These are phyloP conservation scores for Catharus bicknelli DNA, from an alignment of 2,113 vertebrate species.

Conservation along the genomic window DNA sequence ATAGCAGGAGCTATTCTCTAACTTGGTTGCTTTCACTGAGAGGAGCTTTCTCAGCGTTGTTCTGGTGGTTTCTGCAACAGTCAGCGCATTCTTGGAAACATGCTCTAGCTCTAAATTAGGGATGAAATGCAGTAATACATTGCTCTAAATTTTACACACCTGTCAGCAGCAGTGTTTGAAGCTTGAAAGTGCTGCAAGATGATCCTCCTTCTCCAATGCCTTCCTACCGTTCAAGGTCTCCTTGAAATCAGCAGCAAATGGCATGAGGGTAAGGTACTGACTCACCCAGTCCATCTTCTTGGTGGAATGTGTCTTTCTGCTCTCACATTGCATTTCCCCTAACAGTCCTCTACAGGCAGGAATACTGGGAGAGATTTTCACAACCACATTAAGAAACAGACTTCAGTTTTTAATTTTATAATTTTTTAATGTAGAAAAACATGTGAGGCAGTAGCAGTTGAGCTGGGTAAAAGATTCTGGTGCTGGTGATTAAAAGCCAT, in stretches of 20 bases:
- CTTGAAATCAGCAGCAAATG: conserved; percentile 8
- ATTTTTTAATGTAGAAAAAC: neutral
- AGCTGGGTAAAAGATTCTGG: neutral
- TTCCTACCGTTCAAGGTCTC: conserved; percentile 4
- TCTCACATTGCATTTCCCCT: neutral
- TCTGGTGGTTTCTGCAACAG: conserved; percentile 21
- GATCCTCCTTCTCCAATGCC: neutral
- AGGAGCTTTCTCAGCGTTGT: conserved; percentile 42
- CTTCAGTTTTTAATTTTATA: neutral
- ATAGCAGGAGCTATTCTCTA: conserved; percentile 26
- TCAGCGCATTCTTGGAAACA: conserved; percentile 25
- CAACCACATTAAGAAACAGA: neutral
- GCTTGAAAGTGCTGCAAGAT: conserved; percentile 14
- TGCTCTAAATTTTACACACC: conserved; percentile 33
- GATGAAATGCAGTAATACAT: conserved; percentile 5
- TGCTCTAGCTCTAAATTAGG: conserved; percentile 41
- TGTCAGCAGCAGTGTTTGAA: conserved; percentile 14
- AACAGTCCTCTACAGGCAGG: neutral
- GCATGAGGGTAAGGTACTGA: neutral
- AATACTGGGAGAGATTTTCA: neutral
- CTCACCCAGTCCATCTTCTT: neutral
- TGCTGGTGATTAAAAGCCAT: neutral
- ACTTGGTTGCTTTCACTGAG: neutral
- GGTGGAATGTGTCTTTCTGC: neutral
- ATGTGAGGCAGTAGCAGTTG: neutral